Base-by-base conservation (phyloP, 2,113 vertebrate genomes). In the Vicugna pacos region DNA sequence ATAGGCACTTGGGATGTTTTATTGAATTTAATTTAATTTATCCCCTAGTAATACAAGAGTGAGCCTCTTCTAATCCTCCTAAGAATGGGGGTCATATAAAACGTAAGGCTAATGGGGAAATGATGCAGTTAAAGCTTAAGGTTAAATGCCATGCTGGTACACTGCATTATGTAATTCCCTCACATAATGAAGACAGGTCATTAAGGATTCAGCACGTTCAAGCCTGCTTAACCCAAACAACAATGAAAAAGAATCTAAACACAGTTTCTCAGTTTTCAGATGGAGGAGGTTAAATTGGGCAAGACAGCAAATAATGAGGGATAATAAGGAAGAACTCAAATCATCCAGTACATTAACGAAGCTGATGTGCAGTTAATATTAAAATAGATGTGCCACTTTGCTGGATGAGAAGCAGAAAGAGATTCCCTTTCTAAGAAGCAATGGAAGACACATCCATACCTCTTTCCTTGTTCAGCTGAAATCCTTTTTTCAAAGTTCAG, bases 281-380 rank as follows among this genome's bases (percentile, higher is more conserved):
- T 98, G 98, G 75, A 97, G 91, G 80, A 97, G 96, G 96, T 98
- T 98, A 98, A 98, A 98, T 99, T 97, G 92, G 85, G 97, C 97
- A 98, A 98, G 98, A 98, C 97, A 94, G 95, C 96, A 98, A 98
- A 98, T 98, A 98, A 99, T 97, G 97, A 98, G 96, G 72, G 96
- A 94, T 96, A 98, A 98, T 98, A 97, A 98, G 95, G 88, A 98
- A 96, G 89, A 94, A 79, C 97, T 97, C 95, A 87, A 98, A 98
- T 98, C 95, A 98, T 87, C 14, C 93, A 98, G 97, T 96, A 98
- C 97, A 97, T 97, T 93, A 96, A 96, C 79, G 9, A 85, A 96
- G 85, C 64, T 98, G 95, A 98, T 98, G 93, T 96, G 64, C 72
- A 93, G 88, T 93, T 98, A 98, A 98, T 97, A 88, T 16, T 60